These are phyloP conservation scores for Wasmannia auropunctata DNA, from an alignment of 1,140 invertebrate genomes.

Conservation along the genomic window DNA sequence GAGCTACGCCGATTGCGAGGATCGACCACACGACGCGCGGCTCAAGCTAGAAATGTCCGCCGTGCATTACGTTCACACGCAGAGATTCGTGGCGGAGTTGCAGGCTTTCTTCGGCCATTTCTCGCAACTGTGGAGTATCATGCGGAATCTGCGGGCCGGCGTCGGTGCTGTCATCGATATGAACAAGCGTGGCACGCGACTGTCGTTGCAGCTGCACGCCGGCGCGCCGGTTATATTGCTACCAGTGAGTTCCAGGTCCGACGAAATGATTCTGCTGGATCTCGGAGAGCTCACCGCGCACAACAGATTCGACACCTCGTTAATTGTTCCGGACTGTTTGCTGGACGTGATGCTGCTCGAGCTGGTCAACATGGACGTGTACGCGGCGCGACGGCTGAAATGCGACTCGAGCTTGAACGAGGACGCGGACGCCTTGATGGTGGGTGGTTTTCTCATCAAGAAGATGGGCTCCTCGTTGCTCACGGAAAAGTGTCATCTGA, in stretches of 20 bases:
- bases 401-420: slow-evolving; percentile 60
- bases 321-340: slow-evolving; percentile 86
- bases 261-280: slow-evolving; percentile 92
- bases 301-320: slow-evolving; percentile 90
- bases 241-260: slow-evolving; percentile 93
- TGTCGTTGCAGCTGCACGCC: slow-evolving; percentile 90
- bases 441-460: slow-evolving; percentile 86
- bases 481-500: slow-evolving; percentile 92
- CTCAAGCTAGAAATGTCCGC: slow-evolving; percentile 94
- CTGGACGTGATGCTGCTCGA: slow-evolving; percentile 92
- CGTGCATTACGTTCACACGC: slow-evolving; percentile 97
- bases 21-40: slow-evolving; percentile 90
- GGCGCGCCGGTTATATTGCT: slow-evolving; percentile 94
- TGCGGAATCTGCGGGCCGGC: slow-evolving; percentile 86
- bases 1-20: slow-evolving; percentile 84
- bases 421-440: slow-evolving; percentile 76
- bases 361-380: slow-evolving; percentile 93
- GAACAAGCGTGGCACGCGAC: slow-evolving; percentile 82
- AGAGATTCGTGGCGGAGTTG: slow-evolving; percentile 95
- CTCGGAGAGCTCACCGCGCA: slow-evolving; percentile 92
- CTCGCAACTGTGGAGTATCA: slow-evolving; percentile 91
- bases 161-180: slow-evolving; percentile 76
- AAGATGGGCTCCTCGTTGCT: slow-evolving; percentile 88
- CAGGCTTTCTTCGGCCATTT: slow-evolving; percentile 95
- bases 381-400: slow-evolving; percentile 87